Base-by-base conservation (phyloP, 2,888 invertebrate genomes). In the Apodemia duryi region DNA sequence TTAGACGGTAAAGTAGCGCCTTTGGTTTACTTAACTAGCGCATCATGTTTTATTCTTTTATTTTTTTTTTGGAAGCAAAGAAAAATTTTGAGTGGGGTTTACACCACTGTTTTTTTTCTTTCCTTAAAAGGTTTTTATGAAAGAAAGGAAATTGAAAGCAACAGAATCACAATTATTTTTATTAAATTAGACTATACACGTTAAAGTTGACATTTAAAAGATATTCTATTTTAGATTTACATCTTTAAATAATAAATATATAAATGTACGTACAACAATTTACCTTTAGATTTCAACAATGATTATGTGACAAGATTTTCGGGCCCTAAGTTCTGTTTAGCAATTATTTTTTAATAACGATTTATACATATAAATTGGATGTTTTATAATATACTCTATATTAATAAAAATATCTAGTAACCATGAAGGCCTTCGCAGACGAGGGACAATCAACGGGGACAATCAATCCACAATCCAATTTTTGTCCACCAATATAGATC, bases 151-250 rank as follows among this genome's bases (percentile, higher is more conserved):
- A 46, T 46, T 46, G 46, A 46, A 46, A 46, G 46, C 46, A 46
- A 46, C 46, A 46, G 46, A 46, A 46, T 46, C 46, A 46, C 46
- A 46, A 46, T 46, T 46, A 46, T 46, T 46, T 46, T 46, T 46
- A 46, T 46, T 46, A 46, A 46, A 46, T 46, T 46, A 46, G 46
- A 46, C 46, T 46, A 46, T 46, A 46, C 46, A 46, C 11, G 46
- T 46, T 46, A 46, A 46, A 46, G 46, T 46, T 5, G 46, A 46
- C 46, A 46, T 46, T 46, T 13, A 46, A 46, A 46, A 46, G 46
- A 46, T 46, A 46, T 46, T 46, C 46, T 46, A 46, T 46, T 46
- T 13, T 13, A 46, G 46, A 46, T 46, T 46, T 46, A 46, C 46
- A 11, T 46, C 13, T 46, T 46, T 46, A 46, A 46, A 46, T 46